A percentile compares a stretch with the other conserved stretches of the same genome.
Evolutionary conservation across 1,140 invertebrate genomes (phyloP).

Genomic region (Meloidogyne hapla): DNA sequence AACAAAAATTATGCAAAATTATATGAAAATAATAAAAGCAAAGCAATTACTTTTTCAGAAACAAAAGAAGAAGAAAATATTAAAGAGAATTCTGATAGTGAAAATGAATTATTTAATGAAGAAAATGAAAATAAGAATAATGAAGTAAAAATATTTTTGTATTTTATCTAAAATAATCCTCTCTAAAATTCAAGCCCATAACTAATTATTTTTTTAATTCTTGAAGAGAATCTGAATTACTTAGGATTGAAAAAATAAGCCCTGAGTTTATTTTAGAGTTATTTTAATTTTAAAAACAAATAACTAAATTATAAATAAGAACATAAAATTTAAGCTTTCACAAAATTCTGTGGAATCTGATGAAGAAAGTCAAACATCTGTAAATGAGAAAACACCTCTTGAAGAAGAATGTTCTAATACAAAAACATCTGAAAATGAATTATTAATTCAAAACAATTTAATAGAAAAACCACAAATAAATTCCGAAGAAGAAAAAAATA

Average conservation of each 20-base stretch:
- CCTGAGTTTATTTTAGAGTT: background rate
- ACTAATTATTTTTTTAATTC: no score
- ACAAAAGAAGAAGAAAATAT: background rate
- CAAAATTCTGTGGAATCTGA: background rate
- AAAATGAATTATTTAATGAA: background rate
- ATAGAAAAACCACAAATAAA: no score
- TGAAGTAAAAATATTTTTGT: background rate
- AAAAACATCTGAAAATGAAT: background rate
- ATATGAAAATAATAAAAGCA: background rate
- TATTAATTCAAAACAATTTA: background rate
- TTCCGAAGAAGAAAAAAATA: no score
- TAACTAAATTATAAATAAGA: background rate
- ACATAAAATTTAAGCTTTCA: background rate
- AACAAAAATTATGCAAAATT: background rate
- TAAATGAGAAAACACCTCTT: background rate
- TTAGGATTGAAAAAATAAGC: no score
- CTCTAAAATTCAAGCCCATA: no score
- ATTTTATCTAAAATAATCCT: no score
- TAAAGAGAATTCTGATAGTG: background rate
- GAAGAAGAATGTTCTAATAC: background rate
- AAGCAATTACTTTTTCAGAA: background rate
- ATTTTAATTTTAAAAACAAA: no score
- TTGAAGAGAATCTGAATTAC: no score
- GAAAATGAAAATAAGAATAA: background rate
- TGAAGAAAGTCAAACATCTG: background rate